These are phyloP conservation scores for Drosophila eohydei DNA, from an alignment of 2,888 invertebrate species.

Conservation along the genomic window DNA sequence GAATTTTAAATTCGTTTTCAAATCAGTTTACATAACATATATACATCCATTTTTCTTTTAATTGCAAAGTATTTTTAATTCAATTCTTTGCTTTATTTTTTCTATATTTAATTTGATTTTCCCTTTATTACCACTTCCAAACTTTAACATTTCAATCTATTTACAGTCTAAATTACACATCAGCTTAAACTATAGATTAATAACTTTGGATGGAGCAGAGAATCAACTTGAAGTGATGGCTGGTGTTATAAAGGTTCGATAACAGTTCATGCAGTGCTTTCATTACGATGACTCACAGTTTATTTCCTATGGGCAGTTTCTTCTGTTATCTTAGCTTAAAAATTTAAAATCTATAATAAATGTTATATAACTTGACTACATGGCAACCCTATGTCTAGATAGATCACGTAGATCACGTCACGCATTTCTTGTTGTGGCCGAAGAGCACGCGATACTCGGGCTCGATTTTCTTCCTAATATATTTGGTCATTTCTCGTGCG, in stretches of 20 bases:
- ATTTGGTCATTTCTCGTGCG: slow-evolving; percentile 85
- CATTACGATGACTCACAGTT: neutral
- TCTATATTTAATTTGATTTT: no score
- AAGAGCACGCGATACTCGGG: slow-evolving; percentile 92
- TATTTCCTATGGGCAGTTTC: neutral
- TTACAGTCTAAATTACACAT: slow-evolving; percentile 25
- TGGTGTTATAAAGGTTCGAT: slow-evolving; percentile 12
- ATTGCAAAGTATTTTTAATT: no score
- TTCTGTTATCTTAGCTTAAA: neutral
- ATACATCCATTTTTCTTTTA: no score
- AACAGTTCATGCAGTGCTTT: neutral
- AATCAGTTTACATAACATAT: no score
- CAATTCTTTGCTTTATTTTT: no score
- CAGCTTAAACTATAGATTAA: slow-evolving; percentile 34
- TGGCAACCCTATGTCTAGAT: neutral
- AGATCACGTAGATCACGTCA: slow-evolving; percentile 29
- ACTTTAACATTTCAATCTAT: neutral
- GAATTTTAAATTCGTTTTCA: no score
- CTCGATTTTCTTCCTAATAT: slow-evolving; percentile 89
- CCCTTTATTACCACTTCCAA: no score
- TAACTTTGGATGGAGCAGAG: slow-evolving; percentile 31
- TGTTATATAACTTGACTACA: slow-evolving; percentile 37
- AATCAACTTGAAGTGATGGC: neutral
- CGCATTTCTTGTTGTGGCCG: slow-evolving; percentile 89
- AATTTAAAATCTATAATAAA: neutral